Conservation (phyloP, 2,888 invertebrate genomes). For the Mystacides longicornis region DNA sequence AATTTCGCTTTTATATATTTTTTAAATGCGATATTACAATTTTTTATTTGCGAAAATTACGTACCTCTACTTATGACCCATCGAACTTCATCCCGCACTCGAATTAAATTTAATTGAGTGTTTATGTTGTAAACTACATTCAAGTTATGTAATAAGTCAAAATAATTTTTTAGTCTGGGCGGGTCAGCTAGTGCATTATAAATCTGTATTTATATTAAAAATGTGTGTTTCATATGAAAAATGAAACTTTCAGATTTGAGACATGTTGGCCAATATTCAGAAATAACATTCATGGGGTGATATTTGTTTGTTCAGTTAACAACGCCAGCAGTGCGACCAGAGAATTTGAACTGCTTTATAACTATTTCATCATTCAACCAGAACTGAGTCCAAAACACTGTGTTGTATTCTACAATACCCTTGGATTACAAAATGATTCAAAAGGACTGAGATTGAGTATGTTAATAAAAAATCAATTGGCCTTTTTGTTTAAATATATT, state of each 20-base stretch:
- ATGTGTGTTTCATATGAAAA: no score
- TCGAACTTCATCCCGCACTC: no score
- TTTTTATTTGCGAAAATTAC: no score
- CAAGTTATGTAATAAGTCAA: no score
- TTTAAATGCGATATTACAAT: no score
- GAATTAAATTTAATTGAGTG: no score
- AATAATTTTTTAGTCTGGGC: no score
- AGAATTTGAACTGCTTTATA: conserved; percentile 56
- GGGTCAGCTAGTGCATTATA: no score
- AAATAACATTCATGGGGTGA: conserved; percentile 58
- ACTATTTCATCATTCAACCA: conserved; percentile 62
- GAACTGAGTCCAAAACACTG: conserved; percentile 58
- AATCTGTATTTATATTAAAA: no score
- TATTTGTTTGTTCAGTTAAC: conserved; percentile 57
- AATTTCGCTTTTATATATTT: no score
- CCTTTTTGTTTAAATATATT: neutral
- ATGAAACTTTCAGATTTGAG: conserved; percentile 59
- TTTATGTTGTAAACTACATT: no score
- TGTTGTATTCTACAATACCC: conserved; percentile 52
- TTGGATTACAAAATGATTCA: conserved; percentile 42
- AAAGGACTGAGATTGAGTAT: conserved; percentile 47
- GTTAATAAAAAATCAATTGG: conserved; percentile 29
- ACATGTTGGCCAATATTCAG: conserved; percentile 71
- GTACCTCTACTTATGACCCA: no score
- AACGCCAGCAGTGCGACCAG: conserved; percentile 44